phyloP scores from a whole-genome alignment of 2,113 vertebrate genomes.

The Gulo gulo region DNA sequence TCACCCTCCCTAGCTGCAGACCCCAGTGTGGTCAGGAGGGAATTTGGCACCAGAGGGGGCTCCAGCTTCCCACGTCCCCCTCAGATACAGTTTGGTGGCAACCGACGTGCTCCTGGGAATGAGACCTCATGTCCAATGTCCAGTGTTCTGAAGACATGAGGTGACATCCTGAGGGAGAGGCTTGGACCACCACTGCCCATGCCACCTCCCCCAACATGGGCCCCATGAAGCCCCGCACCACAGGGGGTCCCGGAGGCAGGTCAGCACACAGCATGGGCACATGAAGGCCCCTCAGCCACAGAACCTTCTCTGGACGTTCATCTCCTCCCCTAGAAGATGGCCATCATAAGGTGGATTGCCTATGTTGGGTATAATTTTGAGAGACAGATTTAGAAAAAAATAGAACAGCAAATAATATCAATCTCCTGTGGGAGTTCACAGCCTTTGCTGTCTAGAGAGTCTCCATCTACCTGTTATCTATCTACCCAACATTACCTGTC shows the following conservation, averaged over 20 bases:
- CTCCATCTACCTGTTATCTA: neutral
- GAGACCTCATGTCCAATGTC: neutral
- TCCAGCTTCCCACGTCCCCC: fast-evolving
- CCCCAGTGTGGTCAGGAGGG: fast-evolving
- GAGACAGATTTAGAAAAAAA: neutral
- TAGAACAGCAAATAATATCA: neutral
- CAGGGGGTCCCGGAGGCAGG: fast-evolving
- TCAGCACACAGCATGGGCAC: fast-evolving
- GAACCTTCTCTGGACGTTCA: neutral
- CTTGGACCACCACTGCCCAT: fast-evolving
- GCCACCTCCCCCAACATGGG: fast-evolving
- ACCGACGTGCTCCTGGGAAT: fast-evolving
- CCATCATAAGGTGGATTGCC: fast-evolving
- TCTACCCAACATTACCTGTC: neutral
- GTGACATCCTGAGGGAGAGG: fast-evolving
- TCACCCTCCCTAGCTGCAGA: neutral
- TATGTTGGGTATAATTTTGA: neutral
- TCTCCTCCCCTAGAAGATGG: neutral
- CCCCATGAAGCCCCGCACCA: neutral
- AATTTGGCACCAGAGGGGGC: neutral
- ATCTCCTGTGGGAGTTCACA: neutral
- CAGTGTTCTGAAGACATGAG: neutral
- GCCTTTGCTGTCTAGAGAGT: neutral
- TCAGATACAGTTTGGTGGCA: neutral
- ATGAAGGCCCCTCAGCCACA: fast-evolving